These are phyloP conservation scores for Acrobasis repandana DNA, from an alignment of 2,888 invertebrate genomes.

Conservation along the genomic window DNA sequence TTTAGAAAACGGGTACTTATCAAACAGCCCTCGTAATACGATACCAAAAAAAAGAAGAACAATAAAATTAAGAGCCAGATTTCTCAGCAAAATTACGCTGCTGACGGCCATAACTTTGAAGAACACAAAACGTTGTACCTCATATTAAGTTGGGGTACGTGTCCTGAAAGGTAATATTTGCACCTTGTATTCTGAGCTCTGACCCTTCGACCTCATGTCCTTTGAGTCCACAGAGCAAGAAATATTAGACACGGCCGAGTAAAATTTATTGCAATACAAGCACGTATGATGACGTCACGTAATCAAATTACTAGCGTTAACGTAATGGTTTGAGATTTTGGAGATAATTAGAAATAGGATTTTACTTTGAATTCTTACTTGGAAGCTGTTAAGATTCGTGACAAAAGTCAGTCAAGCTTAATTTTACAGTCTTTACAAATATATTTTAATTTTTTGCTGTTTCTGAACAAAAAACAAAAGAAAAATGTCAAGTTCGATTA, in stretches of 20 bases:
- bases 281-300: constrained; percentile 2
- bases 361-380: background rate
- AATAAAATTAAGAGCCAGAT: constrained; percentile 7
- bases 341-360: background rate
- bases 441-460: too few species aligned
- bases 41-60: background rate
- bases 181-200: constrained; percentile 10
- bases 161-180: constrained; percentile 3
- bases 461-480: too few species aligned
- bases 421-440: too few species aligned
- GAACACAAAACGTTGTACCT: constrained; percentile 13
- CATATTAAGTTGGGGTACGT: constrained; percentile 9
- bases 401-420: too few species aligned
- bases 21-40: too few species aligned
- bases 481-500: too few species aligned
- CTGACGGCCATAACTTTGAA: constrained; percentile 6
- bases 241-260: background rate
- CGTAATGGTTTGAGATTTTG: background rate
- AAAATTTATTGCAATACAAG: background rate
- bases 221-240: constrained; percentile 1
- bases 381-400: too few species aligned
- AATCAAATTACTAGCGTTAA: background rate
- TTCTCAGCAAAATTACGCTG: background rate
- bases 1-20: too few species aligned
- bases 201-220: constrained; percentile 10